Percentiles rank a stretch among this genome's conserved stretches.
Conservation (phyloP, 2,113 vertebrate species). For the Platysteira castanea region DNA sequence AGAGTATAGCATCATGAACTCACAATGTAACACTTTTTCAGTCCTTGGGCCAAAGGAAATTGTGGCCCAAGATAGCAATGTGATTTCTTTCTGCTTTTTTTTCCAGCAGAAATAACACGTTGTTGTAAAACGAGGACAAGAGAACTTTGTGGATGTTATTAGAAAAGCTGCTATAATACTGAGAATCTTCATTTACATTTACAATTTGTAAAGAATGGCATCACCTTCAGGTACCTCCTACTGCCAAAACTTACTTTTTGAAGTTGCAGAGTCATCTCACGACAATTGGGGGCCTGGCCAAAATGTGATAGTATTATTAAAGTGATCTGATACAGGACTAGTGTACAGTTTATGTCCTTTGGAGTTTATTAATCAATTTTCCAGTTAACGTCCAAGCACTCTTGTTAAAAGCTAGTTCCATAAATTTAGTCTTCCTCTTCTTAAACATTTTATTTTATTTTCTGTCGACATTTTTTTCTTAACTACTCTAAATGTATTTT, state of each 20-base stretch:
- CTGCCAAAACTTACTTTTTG: not conserved
- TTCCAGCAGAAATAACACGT: not conserved
- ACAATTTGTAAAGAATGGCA: not conserved
- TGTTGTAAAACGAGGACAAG: not conserved
- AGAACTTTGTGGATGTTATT: not conserved
- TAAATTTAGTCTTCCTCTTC: not conserved
- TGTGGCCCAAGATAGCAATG: not conserved
- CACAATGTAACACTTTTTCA: not conserved
- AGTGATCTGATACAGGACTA: not conserved
- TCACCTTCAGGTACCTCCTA: not conserved
- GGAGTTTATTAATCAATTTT: not conserved
- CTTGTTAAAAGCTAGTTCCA: not conserved
- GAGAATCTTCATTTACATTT: not conserved
- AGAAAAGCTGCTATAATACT: not conserved
- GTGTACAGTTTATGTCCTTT: not conserved
- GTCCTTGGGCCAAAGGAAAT: not conserved
- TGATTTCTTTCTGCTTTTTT: not conserved
- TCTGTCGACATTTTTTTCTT: not conserved
- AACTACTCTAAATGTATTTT: not conserved
- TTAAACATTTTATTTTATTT: not conserved
- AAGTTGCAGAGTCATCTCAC: not conserved
- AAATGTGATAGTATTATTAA: not conserved
- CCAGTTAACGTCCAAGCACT: not conserved
- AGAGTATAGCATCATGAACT: not conserved
- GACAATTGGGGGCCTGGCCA: accelerated